Percentiles rank a stretch among this genome's conserved stretches.
Evolutionary conservation across 2,888 invertebrate genomes (phyloP).

Genomic region (Apamea anceps): DNA sequence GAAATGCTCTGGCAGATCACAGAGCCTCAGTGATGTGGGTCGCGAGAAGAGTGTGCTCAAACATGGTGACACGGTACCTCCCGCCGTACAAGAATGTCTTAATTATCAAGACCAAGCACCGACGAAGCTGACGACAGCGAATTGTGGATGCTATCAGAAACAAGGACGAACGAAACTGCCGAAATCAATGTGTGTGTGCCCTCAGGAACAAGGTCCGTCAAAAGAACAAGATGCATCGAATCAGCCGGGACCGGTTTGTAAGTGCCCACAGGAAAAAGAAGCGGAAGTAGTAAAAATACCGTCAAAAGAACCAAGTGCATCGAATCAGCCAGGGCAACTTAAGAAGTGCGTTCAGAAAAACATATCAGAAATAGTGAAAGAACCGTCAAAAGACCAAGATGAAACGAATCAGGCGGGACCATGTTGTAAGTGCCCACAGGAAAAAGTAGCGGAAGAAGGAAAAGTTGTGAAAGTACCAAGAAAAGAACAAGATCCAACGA

Average conservation of each 20-base stretch:
- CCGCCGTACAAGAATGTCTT: slow-evolving; percentile 19
- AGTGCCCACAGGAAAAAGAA: background rate
- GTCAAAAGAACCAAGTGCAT: background rate
- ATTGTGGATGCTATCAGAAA: background rate
- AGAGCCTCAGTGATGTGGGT: slow-evolving; percentile 66
- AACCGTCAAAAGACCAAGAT: background rate
- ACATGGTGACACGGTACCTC: slow-evolving; percentile 48
- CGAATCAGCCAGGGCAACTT: background rate
- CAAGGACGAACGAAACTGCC: background rate
- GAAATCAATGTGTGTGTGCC: background rate
- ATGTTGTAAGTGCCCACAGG: background rate
- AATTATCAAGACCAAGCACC: slow-evolving; percentile 1
- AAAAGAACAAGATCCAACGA: background rate
- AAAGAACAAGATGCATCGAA: background rate
- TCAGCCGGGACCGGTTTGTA: background rate
- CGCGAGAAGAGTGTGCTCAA: slow-evolving; percentile 48
- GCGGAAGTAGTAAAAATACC: background rate
- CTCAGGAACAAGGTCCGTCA: too few species aligned
- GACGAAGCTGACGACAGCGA: background rate
- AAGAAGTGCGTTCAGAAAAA: background rate
- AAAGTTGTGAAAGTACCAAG: background rate
- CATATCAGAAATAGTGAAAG: background rate
- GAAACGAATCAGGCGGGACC: background rate
- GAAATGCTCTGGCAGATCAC: slow-evolving; percentile 63
- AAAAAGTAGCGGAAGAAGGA: too few species aligned